Evolutionary conservation across 1,140 invertebrate genomes (phyloP), one percentile per base, ranked within the genome.

Genomic region (Ceratosolen solmsi): DNA sequence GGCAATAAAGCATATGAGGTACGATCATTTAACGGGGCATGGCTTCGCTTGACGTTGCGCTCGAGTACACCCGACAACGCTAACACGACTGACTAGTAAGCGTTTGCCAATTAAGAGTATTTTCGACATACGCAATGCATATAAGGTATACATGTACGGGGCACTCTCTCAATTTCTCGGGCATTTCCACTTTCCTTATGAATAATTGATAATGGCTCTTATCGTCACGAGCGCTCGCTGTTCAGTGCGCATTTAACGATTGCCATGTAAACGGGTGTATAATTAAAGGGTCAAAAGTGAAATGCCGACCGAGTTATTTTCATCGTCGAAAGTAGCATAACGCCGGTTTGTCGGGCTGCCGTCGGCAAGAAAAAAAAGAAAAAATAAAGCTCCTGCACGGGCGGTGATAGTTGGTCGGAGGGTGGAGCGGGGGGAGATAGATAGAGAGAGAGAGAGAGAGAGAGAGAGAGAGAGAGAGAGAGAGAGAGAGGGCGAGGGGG

Each of bases 301-400:
- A 54, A 11, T 41, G 25, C 17, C 49, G 38, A n/a, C 25, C 15
- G 33, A 9, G 73, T 75, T 79, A 79, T 72, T 79, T 79, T 72
- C 7, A 79, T 46, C 76, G 22, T 25, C 11, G 27, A 63, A 65
- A 77, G 74, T 77, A 46, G 36, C 25, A 65, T 63, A 79, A 51
- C 25, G 79, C 58, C n/a, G 22, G 51, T 49, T 30, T 51, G 71
- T 54, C n/a, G 36, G 9, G 25, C 71, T 46, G 71, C 36, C 25
- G n/a, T 46, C 41, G 70, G 78, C 38, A 51, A 74, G 63, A 51
- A 68, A 74, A 74, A 73, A 73, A 49, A 65, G 41, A 79, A 56
- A 60, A 76, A 65, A 51, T 17, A 4, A 56, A 56, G 2, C 33
- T 8, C 41, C 17, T n/a, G 54, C 38, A n/a, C n/a, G n/a, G n/a